phyloP scores from a whole-genome alignment of 2,888 invertebrate species.

The Drosophila buzzatii region DNA sequence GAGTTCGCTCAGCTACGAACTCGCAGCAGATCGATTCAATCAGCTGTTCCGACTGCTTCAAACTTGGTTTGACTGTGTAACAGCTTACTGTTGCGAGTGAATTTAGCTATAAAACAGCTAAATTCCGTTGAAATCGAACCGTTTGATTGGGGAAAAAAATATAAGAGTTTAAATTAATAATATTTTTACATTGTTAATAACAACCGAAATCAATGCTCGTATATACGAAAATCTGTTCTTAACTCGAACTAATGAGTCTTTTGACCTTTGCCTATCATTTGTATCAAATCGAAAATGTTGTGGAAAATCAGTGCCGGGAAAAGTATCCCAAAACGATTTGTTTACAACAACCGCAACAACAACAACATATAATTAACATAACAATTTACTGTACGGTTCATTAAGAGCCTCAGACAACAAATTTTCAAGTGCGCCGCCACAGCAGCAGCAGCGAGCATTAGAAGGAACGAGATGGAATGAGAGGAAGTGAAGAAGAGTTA shows the following conservation, averaged over 20 bases:
- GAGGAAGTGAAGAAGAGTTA: not conserved
- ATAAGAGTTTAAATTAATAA: not conserved
- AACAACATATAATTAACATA: conserved; percentile 45
- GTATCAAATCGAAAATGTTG: conserved; percentile 37
- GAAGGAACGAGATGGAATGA: conserved; percentile 3
- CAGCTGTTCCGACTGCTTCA: conserved; percentile 38
- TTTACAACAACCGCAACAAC: conserved; percentile 37
- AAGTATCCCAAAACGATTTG: conserved; percentile 59
- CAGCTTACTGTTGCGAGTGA: conserved; percentile 17
- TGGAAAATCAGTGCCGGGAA: conserved; percentile 36
- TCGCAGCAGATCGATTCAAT: conserved; percentile 7
- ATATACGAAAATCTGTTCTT: not conserved
- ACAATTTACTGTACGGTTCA: conserved; percentile 78
- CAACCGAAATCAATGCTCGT: not conserved
- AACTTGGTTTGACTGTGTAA: conserved; percentile 49
- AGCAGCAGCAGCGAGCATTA: conserved; percentile 6
- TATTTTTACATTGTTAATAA: not conserved
- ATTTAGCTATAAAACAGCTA: conserved; percentile 30
- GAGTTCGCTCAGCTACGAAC: not conserved
- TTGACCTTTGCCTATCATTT: conserved; percentile 40
- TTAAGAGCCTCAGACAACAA: conserved; percentile 76
- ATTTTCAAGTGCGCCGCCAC: conserved; percentile 70
- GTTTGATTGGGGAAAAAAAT: not conserved
- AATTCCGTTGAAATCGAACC: not conserved
- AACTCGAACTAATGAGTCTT: conserved; percentile 53